Conservation (phyloP, 2,888 invertebrate species). For the Boloria euphrosyne region DNA sequence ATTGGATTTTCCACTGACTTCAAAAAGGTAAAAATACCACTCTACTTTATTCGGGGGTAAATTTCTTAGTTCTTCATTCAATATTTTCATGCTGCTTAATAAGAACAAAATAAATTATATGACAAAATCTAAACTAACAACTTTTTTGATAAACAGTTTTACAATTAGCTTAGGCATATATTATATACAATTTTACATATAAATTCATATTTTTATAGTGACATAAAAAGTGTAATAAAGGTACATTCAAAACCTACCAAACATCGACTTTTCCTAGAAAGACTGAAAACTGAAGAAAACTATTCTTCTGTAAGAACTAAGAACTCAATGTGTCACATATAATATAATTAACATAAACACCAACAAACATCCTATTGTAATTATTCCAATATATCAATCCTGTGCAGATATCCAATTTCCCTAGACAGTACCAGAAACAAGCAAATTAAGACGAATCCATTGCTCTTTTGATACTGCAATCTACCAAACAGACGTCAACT, state of each 20-base stretch:
- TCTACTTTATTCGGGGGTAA: constrained; percentile 15
- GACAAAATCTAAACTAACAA: no score
- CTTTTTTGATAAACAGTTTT: no score
- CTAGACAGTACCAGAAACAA: background rate
- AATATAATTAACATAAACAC: constrained; percentile 40
- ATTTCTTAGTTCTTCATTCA: background rate
- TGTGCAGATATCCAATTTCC: constrained; percentile 60
- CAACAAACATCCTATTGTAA: constrained; percentile 69
- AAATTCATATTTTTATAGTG: no score
- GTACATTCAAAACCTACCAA: no score
- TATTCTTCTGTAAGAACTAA: background rate
- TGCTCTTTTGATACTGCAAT: background rate
- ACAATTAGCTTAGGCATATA: no score
- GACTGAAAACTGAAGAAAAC: no score
- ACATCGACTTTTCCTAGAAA: no score
- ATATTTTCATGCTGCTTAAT: background rate
- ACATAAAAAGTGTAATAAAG: no score
- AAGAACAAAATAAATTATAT: no score
- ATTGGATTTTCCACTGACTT: background rate
- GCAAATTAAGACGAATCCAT: constrained; percentile 17
- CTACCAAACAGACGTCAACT: background rate
- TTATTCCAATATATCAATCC: constrained; percentile 79
- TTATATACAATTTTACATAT: no score
- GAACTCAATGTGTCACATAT: background rate
- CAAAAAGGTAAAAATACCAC: background rate